Base-by-base conservation (phyloP, 2,113 vertebrate species). In the Colinus virginianus region DNA sequence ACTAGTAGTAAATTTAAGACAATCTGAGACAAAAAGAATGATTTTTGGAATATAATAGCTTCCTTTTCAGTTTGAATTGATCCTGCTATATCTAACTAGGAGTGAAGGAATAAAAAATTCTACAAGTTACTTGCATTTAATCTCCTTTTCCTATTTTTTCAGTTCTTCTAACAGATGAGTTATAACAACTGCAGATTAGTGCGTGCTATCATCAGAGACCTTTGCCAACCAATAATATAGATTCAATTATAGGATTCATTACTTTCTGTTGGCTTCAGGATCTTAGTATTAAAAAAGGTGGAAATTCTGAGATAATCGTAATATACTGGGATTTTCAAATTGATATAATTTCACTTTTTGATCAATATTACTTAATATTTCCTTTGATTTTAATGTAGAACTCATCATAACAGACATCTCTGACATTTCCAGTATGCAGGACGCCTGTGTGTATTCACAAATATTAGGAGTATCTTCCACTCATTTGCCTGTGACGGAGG, bases 351-450 rank as follows among this genome's bases (percentile, higher is more conserved):
- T 74, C 4, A 4, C 20, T 53, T 90, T 91, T 88, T 74, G 3
- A 30, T 67, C 46, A 45, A 14, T 20, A 38, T 84, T 36, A 70
- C 13, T 36, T 43, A 10, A 38, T 14, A 45, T 81, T 87, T 80
- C 34, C 23, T 79, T 70, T 38, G 22, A 5, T 58, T 85, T 86
- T 85, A 63, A 53, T 46, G 71, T 45, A 20, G 40, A 72, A 28
- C 22, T 26, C 56, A 45, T 16, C 34, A 5, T 58, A 70, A 84
- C 20, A 68, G 20, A 13, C 62, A 69, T 63, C 86, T 69, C 63
- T 69, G 63, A 43, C 0, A 0, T 63, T 36, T 84, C 46, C 46
- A 49, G 4, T 25, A 13, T 32, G 21, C 38, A 85, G 43, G 43
- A 67, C 18, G 48, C 17, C 38, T n/a, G 7, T 26, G 7, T 7